Evolutionary conservation across 2,113 vertebrate species (phyloP), one percentile per base, ranked within the genome.

Genomic region (Struthio camelus): DNA sequence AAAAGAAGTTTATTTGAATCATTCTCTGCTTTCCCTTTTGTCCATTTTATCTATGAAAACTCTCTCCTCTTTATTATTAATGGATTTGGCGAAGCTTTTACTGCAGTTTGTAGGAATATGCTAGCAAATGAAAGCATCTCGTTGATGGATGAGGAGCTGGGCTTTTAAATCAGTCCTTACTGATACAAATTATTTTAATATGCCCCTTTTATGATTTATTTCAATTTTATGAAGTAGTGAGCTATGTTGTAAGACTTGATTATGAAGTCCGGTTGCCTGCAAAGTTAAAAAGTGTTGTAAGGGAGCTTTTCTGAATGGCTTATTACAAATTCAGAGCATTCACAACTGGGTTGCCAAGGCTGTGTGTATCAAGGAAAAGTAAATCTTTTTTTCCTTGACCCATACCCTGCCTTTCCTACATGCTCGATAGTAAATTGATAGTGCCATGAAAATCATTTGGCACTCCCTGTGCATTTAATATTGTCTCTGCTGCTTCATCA

Each of bases 171-270:
- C 97, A 95, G 94, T 90, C 94, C 90, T 94, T 81, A 85, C 90
- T 89, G 95, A 95, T 96, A 92, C 89, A 97, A 96, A 96, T 97
- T 96, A 97, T 97, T 97, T 94, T 95, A 97, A 93, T 96, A 92
- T 90, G 93, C 89, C 89, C 73, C 65, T 80, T 77, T 75, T 88
- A 88, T 96, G 95, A 97, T 97, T 94, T 89, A 97, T 91, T 51
- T 90, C 64, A 11, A 75, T 94, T 94, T 96, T 91, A 96, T 93
- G 96, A 95, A 97, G 93, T 83, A 78, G 79, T 1, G 32, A 85
- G 93, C 82, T 94, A 65, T 59, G 91, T 11, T 94, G 87, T 36
- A 80, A 94, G 93, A 80, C 91, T 94, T 28, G 81, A 65, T 72
- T 65, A 90, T 25, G 38, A 85, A 90, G 76, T 42, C 13, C 46